These are phyloP conservation scores for Melinaea menophilus DNA, from an alignment of 2,888 invertebrate genomes.

Conservation along the genomic window DNA sequence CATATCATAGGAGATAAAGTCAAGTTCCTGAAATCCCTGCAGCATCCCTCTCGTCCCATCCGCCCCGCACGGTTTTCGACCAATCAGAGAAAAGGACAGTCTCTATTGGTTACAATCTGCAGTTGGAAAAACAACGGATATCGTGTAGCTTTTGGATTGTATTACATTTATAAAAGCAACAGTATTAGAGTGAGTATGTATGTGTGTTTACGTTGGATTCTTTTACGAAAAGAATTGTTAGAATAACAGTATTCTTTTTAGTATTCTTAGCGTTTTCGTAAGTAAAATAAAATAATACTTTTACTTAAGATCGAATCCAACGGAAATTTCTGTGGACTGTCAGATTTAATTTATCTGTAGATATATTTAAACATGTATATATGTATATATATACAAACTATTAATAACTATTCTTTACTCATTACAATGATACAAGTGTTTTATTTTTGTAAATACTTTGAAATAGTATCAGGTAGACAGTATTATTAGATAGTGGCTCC, in stretches of 20 bases:
- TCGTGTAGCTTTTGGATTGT: constrained; percentile 52
- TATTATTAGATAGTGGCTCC: too few relatives aligned
- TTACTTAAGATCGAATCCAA: too few relatives aligned
- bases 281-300: too few relatives aligned
- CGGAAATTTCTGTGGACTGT: too few relatives aligned
- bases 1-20: constrained; percentile 48
- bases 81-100: constrained; percentile 48
- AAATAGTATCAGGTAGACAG: not conserved
- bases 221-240: not conserved
- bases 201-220: constrained; percentile 14
- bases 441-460: too few relatives aligned
- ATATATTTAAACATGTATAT: too few relatives aligned
- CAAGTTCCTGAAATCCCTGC: constrained; percentile 38
- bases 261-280: too few relatives aligned
- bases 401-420: too few relatives aligned
- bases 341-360: too few relatives aligned
- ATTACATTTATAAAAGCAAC: constrained; percentile 48
- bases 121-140: constrained; percentile 54
- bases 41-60: constrained; percentile 54
- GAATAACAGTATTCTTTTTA: not conserved
- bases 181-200: constrained; percentile 12
- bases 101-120: constrained; percentile 64
- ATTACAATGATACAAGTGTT: too few relatives aligned
- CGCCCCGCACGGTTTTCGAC: constrained; percentile 51
- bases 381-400: too few relatives aligned